Conservation (phyloP, 2,888 invertebrate species). For the Mystacides longicornis region DNA sequence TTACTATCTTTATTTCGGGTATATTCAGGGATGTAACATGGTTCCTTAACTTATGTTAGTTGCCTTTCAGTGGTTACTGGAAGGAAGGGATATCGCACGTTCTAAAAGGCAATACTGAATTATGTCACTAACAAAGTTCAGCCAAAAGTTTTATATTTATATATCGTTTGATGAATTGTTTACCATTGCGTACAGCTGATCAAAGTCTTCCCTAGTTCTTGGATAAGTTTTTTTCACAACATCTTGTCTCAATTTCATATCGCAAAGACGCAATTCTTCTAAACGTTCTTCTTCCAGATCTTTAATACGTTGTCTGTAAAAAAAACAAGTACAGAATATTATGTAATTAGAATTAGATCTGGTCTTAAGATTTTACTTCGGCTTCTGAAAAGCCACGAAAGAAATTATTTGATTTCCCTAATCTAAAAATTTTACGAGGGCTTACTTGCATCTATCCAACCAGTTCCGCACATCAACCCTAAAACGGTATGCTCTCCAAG, state of each 20-base stretch:
- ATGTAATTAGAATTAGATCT: not conserved
- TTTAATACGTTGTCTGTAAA: constrained; percentile 39
- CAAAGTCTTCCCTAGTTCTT: constrained; percentile 63
- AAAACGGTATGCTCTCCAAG: constrained; percentile 52
- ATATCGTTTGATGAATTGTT: not conserved
- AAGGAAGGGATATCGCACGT: too few relatives aligned
- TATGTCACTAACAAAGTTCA: too few relatives aligned
- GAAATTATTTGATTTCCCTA: not conserved
- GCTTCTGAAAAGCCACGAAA: not conserved
- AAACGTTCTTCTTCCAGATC: constrained; percentile 49
- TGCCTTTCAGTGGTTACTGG: too few relatives aligned
- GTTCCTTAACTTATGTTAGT: too few relatives aligned
- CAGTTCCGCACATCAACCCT: constrained; percentile 38
- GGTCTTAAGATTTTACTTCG: not conserved
- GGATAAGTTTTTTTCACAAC: constrained; percentile 63
- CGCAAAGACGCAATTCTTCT: constrained; percentile 46
- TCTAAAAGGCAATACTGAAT: too few relatives aligned
- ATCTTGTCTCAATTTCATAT: constrained; percentile 48
- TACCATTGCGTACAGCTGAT: constrained; percentile 61
- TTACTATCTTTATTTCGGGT: too few relatives aligned
- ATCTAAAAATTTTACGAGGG: not conserved
- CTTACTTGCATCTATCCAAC: constrained; percentile 40
- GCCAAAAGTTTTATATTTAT: not conserved
- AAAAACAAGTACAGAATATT: not conserved
- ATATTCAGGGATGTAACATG: too few relatives aligned